phyloP scores from a whole-genome alignment of 2,888 invertebrate species.

The Idaea dimidiata region DNA sequence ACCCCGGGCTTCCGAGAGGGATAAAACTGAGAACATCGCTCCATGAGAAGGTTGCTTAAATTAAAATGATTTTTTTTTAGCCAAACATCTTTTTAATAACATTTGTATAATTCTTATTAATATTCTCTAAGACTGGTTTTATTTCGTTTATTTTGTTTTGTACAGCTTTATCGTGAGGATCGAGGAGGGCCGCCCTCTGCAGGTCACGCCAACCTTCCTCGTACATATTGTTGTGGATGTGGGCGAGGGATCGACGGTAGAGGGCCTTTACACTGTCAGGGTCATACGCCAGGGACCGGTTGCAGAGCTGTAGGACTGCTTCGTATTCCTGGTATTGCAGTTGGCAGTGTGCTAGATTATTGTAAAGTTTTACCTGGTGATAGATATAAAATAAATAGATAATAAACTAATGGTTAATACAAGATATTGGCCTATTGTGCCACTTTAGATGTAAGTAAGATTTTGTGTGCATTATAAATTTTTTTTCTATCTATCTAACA shows the following conservation, averaged over 20 bases:
- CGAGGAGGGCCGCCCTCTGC: conserved; percentile 76
- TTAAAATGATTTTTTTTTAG: too few relatives aligned
- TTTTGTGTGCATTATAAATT: too few relatives aligned
- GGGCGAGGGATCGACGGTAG: conserved; percentile 91
- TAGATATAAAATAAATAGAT: neutral
- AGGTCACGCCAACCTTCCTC: conserved; percentile 83
- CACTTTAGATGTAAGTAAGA: too few relatives aligned
- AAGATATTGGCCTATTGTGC: too few relatives aligned
- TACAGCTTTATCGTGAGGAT: conserved; percentile 84
- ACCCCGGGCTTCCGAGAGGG: too few relatives aligned
- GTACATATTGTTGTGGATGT: conserved; percentile 82
- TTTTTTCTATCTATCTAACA: too few relatives aligned
- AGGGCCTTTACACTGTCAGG: conserved; percentile 91
- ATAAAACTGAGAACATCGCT: too few relatives aligned
- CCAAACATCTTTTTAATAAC: conserved; percentile 82
- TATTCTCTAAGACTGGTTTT: conserved; percentile 78
- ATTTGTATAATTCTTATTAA: conserved; percentile 80
- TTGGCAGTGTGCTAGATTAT: conserved; percentile 92
- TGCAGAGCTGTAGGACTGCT: conserved; percentile 85
- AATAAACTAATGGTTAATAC: too few relatives aligned
- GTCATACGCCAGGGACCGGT: conserved; percentile 88
- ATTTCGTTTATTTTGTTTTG: conserved; percentile 80
- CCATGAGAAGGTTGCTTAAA: too few relatives aligned
- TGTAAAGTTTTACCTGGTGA: conserved; percentile 83
- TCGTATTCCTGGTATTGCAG: conserved; percentile 84